Base-by-base conservation (phyloP, 2,888 invertebrate genomes). In the Aleiodes testaceus region DNA sequence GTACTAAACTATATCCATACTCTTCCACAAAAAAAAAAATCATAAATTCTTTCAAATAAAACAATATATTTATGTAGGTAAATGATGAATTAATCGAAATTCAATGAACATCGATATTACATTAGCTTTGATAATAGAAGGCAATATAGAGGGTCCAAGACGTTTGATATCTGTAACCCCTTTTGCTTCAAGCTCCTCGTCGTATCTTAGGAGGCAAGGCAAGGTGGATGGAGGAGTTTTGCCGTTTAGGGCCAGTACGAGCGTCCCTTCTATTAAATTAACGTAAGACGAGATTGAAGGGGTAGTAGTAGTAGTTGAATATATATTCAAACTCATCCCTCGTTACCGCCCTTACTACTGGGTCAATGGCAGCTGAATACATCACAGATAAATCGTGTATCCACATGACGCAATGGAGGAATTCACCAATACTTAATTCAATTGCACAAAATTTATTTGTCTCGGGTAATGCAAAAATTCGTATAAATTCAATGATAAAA, bases 221-320 rank as follows among this genome's bases (percentile, higher is more conserved):
- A 75, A 76, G 45, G 77, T 77, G 77, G 79, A 80, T 76, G 78
- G 76, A 1, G 36, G 36, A 36, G 59, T 4, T 59, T 42, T 18
- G 14, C n/a, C 53, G 79, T 81, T 81, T 79, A 78, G 80, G 80
- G 81, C 78, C 79, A 80, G 79, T 79, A 78, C 79, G 82, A 82
- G 82, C 82, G 83, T 84, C 84, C 83, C 83, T 83, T 82, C 84
- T 82, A 85, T 85, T 86, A 85, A 86, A 85, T 85, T 84, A 85
- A 84, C 81, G 82, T 79, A 81, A 81, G 72, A 72, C 73, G 68
- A 66, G 72, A 45, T 67, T 71, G 52, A 79, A 80, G 78, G 77
- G 80, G 79, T 79, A 81, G 80, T 77, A 79, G 79, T 79, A 81
- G 80, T 77, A 79, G 26, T 26, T 26, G 79, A 79, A 45, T 50